Base-by-base conservation (phyloP, 2,113 vertebrate species). In the Pteruthius melanotis region DNA sequence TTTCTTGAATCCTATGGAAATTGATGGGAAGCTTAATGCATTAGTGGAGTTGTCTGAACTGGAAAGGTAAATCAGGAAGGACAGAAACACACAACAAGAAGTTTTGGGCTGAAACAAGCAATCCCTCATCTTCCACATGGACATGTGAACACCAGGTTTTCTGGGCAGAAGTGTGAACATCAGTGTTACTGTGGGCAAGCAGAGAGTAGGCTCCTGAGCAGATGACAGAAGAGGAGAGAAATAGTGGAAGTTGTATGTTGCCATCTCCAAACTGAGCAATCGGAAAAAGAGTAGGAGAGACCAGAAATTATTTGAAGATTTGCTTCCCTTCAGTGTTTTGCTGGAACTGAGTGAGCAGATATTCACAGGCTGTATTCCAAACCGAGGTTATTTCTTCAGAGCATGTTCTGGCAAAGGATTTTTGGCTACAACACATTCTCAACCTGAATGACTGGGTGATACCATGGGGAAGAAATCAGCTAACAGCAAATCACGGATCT, bases 371-470 rank as follows among this genome's bases (percentile, higher is more conserved):
- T 45, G 9, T 75, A 60, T 71, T 93, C 76, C 76, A 94, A 78
- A 60, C 35, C 33, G 54, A 74, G 64, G 54, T 90, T 78, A 47
- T 86, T 90, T 83, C 64, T 93, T 87, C 27, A 71, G 69, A 91
- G 20, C 50, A 10, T 75, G 72, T 87, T 94, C 69, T 92, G 80
- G 80, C 80, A 89, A 88, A 66, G 23, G 19, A 13, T 40, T 86
- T 90, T 83, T 93, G 86, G 89, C 90, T 69, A 54, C 3, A 15
- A 17, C 30, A 40, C 27, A 19, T 84, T 60, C 26, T 71, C 72
- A 92, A 84, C 72, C 69, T 83, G 80, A 84, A 70, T 83, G 52
- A 89, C 90, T 80, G 52, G 71, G 90, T 95, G 88, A 94, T 89
- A 89, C 59, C 33, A 87, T 14, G 5, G 80, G 59, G 86, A 89